These are phyloP conservation scores for Caenorhabditis afra DNA, from an alignment of 2,888 invertebrate species.

Conservation along the genomic window DNA sequence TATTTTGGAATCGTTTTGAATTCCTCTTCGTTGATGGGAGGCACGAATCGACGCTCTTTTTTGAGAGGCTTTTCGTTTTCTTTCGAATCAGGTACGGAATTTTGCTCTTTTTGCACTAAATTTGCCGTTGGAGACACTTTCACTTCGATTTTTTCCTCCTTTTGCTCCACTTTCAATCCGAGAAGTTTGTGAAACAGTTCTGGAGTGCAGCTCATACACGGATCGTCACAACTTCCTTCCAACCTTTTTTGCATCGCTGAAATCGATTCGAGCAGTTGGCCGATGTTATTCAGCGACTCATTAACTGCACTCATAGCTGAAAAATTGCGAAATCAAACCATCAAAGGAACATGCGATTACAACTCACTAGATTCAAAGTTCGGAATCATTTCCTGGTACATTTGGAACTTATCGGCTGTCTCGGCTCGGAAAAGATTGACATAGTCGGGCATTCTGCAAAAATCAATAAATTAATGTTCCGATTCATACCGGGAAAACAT, in stretches of 20 bases:
- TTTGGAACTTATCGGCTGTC: conserved; percentile 7
- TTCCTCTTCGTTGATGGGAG: conserved; percentile 34
- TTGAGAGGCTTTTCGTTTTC: neutral
- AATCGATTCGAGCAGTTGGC: conserved; percentile 2
- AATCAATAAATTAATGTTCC: neutral
- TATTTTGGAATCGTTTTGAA: conserved; percentile 58
- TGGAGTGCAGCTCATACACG: conserved; percentile 11
- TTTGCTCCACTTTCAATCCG: conserved; percentile 2
- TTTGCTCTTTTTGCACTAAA: no score
- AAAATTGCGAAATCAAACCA: conserved; percentile 7
- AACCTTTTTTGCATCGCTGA: neutral
- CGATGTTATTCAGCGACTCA: conserved; percentile 5
- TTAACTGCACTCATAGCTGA: conserved; percentile 14
- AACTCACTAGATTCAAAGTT: conserved; percentile 29
- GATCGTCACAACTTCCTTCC: conserved; percentile 5
- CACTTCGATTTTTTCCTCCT: neutral
- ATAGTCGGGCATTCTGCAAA: conserved; percentile 22
- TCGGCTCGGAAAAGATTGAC: neutral
- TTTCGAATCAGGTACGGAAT: neutral
- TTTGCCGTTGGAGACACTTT: neutral
- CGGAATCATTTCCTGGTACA: conserved; percentile 36
- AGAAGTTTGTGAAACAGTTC: neutral
- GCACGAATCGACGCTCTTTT: conserved; percentile 17
- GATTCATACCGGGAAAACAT: no score
- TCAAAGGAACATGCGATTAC: neutral